Conservation (phyloP, 1,140 invertebrate species). For the Brachionus plicatilis region DNA sequence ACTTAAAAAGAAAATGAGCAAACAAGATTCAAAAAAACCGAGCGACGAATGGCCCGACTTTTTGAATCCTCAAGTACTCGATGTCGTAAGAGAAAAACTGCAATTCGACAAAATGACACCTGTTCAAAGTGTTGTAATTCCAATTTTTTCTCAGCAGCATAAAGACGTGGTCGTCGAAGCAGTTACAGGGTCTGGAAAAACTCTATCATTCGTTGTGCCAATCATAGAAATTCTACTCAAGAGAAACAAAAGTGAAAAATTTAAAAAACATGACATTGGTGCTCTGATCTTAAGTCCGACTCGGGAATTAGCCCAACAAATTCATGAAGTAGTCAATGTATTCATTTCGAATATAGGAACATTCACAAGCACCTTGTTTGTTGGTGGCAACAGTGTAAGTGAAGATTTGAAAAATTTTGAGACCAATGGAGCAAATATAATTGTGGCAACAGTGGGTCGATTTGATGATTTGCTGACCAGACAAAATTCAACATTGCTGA, state of each 20-base stretch:
- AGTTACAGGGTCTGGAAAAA: conserved; percentile 93
- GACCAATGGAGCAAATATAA: conserved; percentile 71
- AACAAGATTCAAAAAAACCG: background rate
- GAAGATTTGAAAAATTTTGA: conserved; percentile 68
- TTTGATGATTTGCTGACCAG: conserved; percentile 77
- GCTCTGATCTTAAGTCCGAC: conserved; percentile 86
- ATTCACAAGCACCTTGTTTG: conserved; percentile 61
- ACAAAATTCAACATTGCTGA: conserved; percentile 61
- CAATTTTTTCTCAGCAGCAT: conserved; percentile 61
- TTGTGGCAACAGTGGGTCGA: conserved; percentile 83
- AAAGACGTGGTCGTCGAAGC: conserved; percentile 96
- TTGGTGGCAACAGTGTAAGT: conserved; percentile 69
- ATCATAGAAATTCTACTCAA: conserved; percentile 75
- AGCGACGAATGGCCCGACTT: conserved; percentile 21
- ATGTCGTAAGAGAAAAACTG: background rate
- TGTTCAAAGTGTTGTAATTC: conserved; percentile 32
- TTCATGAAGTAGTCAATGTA: conserved; percentile 66
- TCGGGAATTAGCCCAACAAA: conserved; percentile 82
- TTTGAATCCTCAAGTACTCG: background rate
- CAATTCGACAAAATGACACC: conserved; percentile 39
- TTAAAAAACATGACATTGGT: conserved; percentile 62
- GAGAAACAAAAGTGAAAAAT: conserved; percentile 61
- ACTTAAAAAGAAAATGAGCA: background rate
- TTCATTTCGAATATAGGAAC: conserved; percentile 60
- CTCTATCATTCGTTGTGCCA: conserved; percentile 85